Percentiles rank a stretch among this genome's conserved stretches.
These are phyloP conservation scores for Allygus modestus DNA, from an alignment of 2,888 invertebrate species.

Conservation along the genomic window DNA sequence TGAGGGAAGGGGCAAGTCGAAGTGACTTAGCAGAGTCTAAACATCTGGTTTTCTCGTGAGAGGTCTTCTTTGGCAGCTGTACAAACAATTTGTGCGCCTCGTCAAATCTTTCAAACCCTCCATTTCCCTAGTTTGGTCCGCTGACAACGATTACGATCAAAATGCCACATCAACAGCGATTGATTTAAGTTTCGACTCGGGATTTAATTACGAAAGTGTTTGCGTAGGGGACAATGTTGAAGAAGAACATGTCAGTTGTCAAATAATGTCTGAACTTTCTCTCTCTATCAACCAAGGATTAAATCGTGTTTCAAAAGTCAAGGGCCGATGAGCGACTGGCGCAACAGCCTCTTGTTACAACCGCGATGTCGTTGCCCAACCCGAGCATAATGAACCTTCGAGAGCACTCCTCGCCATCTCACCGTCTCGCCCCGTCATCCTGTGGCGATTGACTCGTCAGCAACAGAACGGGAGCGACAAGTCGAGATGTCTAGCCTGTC, in stretches of 20 bases:
- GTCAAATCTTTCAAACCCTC: constrained; percentile 28
- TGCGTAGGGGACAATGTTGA: too few species aligned
- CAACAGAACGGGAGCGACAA: too few species aligned
- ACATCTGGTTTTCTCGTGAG: constrained; percentile 27
- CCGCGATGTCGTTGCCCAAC: background rate
- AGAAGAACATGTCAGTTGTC: too few species aligned
- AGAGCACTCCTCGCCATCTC: background rate
- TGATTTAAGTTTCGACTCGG: background rate
- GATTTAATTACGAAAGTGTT: too few species aligned
- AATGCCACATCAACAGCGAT: background rate
- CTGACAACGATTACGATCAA: background rate
- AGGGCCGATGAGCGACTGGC: background rate
- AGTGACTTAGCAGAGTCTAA: constrained; percentile 2
- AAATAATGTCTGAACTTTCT: background rate
- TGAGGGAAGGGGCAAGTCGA: background rate
- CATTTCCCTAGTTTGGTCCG: background rate
- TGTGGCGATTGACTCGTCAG: too few species aligned
- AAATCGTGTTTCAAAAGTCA: background rate
- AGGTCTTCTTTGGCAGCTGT: constrained; percentile 39
- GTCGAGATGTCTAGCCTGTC: too few species aligned
- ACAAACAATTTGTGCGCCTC: constrained; percentile 1
- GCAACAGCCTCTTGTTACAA: constrained; percentile 14
- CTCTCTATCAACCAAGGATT: background rate
- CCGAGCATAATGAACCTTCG: background rate
- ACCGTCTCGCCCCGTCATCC: background rate